These are phyloP conservation scores for Hedychridium roseum DNA, from an alignment of 2,888 invertebrate species.

Conservation along the genomic window DNA sequence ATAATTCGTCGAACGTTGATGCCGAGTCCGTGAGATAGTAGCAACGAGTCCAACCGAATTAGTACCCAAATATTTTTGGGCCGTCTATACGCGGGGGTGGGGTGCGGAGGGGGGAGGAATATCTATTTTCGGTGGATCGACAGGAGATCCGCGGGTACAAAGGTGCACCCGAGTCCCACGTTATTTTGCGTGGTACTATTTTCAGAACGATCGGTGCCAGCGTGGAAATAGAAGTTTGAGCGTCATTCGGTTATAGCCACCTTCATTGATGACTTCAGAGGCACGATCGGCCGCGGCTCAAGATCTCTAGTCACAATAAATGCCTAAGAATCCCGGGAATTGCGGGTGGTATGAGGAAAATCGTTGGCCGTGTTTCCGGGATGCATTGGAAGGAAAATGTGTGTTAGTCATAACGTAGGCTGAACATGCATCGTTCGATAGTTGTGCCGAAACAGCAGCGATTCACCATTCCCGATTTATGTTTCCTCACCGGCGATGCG, in stretches of 20 bases:
- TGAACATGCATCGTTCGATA: no score
- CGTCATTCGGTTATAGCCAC: slow-evolving; percentile 41
- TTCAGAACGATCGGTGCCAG: slow-evolving; percentile 39
- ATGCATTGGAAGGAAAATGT: no score
- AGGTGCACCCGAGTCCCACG: slow-evolving; percentile 36
- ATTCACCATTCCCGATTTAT: no score
- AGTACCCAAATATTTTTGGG: slow-evolving; percentile 16
- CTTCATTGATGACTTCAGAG: slow-evolving; percentile 46
- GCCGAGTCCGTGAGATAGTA: slow-evolving; percentile 9
- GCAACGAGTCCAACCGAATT: slow-evolving; percentile 16
- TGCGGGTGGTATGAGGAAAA: no score
- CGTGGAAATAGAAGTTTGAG: slow-evolving; percentile 39
- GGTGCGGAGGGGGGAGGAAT: slow-evolving; percentile 14
- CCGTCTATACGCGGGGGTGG: slow-evolving; percentile 5
- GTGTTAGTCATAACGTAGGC: no score
- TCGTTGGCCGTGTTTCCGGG: no score
- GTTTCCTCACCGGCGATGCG: no score
- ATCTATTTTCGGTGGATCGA: slow-evolving; percentile 37
- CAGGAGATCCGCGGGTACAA: slow-evolving; percentile 33
- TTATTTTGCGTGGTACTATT: slow-evolving; percentile 42
- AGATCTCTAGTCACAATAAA: slow-evolving; percentile 22
- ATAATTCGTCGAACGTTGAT: not conserved
- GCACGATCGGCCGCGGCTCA: slow-evolving; percentile 17
- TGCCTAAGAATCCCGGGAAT: slow-evolving; percentile 10
- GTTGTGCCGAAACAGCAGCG: no score